phyloP scores from a whole-genome alignment of 2,888 invertebrate species.

The Kuschelorhynchus macadamiae region DNA sequence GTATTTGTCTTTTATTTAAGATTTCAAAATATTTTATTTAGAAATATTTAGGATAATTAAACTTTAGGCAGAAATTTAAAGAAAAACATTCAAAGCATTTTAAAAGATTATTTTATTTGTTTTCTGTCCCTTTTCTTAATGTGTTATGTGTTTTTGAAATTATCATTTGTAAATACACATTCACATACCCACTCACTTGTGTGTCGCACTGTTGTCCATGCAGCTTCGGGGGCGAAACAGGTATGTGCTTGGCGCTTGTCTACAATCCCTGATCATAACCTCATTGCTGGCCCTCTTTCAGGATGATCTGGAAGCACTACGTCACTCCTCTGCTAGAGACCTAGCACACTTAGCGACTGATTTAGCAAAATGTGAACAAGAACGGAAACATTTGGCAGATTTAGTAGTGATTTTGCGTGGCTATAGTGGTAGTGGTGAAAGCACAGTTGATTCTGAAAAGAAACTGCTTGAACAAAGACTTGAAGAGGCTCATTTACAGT shows the following conservation, averaged over 20 bases:
- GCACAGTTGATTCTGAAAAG: constrained; percentile 75
- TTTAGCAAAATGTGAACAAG: constrained; percentile 82
- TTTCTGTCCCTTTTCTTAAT: too few species aligned
- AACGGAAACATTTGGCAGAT: constrained; percentile 80
- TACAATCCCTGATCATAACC: constrained; percentile 12
- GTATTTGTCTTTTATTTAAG: too few species aligned
- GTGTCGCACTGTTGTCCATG: constrained; percentile 18
- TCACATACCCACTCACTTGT: constrained; percentile 6
- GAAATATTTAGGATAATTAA: too few species aligned
- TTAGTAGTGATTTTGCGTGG: constrained; percentile 73
- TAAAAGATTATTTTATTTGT: too few species aligned
- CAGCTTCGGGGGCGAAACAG: constrained; percentile 53
- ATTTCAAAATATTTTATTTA: too few species aligned
- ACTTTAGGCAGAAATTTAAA: too few species aligned
- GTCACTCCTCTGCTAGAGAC: constrained; percentile 82
- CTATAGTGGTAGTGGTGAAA: constrained; percentile 65
- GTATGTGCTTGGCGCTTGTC: constrained; percentile 65
- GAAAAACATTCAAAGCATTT: too few species aligned
- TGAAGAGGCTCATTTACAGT: constrained; percentile 88
- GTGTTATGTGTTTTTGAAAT: too few species aligned
- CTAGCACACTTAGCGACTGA: constrained; percentile 78
- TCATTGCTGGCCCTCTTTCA: constrained; percentile 60
- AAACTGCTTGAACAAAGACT: constrained; percentile 82
- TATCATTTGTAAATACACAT: constrained; percentile 4
- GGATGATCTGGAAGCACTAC: constrained; percentile 84